Percentiles rank a stretch among this genome's conserved stretches.
These are phyloP conservation scores for Cynopterus sphinx DNA, from an alignment of 2,797 vertebrate genomes.

Conservation along the genomic window DNA sequence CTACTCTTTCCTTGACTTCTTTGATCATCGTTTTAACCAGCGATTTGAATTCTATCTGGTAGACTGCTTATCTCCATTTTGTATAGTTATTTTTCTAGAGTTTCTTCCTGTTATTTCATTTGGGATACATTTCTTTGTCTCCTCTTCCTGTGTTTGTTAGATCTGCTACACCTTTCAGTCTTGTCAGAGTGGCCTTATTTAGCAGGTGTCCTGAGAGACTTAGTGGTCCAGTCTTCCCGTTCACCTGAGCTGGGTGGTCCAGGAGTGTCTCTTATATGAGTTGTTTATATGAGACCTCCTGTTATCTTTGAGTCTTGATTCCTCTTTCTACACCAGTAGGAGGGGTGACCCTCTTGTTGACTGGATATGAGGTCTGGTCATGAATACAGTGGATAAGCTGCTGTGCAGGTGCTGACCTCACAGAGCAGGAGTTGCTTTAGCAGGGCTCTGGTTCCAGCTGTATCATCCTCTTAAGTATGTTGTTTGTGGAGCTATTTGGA, in stretches of 20 bases:
- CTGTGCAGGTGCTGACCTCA: background rate
- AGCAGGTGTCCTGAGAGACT: background rate
- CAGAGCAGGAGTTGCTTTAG: background rate
- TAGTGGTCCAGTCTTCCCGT: background rate
- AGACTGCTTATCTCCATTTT: background rate
- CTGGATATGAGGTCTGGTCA: background rate
- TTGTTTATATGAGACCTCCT: too few relatives aligned
- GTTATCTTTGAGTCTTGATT: background rate
- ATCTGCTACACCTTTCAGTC: too few relatives aligned
- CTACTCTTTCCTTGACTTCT: background rate
- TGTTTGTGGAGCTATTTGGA: background rate
- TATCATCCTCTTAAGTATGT: background rate
- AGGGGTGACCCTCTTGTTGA: background rate
- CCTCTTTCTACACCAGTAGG: background rate
- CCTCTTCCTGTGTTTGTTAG: background rate
- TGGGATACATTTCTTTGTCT: too few relatives aligned
- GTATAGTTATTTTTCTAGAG: background rate
- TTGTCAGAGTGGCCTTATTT: background rate
- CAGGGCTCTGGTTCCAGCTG: background rate
- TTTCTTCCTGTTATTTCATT: background rate
- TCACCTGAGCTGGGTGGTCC: background rate
- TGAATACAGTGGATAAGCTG: background rate
- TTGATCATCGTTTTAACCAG: background rate
- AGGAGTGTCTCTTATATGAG: too few relatives aligned
- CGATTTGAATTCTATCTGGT: background rate